A percentile compares a stretch with the other conserved stretches of the same genome.
Evolutionary conservation across 2,797 vertebrate species (phyloP).

Genomic region (Momotus momota): DNA sequence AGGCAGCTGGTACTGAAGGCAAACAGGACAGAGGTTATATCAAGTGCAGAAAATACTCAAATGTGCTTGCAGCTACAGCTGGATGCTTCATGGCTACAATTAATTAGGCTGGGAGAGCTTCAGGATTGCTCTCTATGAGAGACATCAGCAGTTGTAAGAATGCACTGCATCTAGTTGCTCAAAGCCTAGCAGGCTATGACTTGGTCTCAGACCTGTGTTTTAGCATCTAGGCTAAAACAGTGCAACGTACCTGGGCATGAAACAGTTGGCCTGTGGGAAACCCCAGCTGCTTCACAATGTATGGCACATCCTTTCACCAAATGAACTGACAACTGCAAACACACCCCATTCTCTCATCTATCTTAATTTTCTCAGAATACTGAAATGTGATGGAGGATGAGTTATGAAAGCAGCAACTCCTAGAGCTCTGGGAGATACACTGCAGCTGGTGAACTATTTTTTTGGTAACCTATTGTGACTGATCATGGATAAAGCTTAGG

Average conservation of each 20-base stretch:
- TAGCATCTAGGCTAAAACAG: neutral
- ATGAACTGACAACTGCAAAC: neutral
- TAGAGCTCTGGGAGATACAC: neutral
- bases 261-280: neutral
- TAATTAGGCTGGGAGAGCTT: neutral
- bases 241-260: neutral
- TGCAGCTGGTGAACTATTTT: neutral
- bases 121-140: neutral
- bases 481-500: fast-evolving
- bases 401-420: neutral
- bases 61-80: neutral
- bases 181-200: neutral
- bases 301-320: neutral
- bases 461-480: neutral
- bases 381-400: neutral
- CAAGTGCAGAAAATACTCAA: neutral
- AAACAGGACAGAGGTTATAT: neutral
- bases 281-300: neutral
- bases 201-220: neutral
- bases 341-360: neutral
- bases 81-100: neutral
- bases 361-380: neutral
- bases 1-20: neutral
- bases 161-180: neutral
- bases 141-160: neutral